Evolutionary conservation across 2,888 invertebrate genomes (phyloP).

Genomic region (Chymomyza procnemis): DNA sequence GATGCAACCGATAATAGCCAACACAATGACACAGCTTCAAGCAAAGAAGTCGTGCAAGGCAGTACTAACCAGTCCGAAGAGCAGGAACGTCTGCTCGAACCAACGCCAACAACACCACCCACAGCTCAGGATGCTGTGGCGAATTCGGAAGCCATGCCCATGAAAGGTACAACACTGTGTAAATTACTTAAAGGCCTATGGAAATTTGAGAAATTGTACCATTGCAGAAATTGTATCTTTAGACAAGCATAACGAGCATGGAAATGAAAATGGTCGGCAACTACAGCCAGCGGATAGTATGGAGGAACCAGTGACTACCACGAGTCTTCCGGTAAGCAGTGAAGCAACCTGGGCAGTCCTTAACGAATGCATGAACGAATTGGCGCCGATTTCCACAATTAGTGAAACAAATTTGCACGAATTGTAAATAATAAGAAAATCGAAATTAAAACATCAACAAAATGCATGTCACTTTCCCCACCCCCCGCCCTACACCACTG

Average conservation of each 20-base stretch:
- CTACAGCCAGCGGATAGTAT: neutral
- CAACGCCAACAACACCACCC: neutral
- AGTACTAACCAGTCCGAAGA: constrained; percentile 8
- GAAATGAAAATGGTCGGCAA: neutral
- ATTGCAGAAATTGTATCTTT: constrained; percentile 32
- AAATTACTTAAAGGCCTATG: constrained; percentile 42
- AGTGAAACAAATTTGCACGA: constrained; percentile 79
- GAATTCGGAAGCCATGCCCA: constrained; percentile 43
- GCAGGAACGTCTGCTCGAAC: neutral
- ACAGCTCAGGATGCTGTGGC: constrained; percentile 10
- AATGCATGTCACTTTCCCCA: no score
- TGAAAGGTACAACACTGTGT: constrained; percentile 46
- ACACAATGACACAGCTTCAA: neutral
- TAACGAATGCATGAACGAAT: constrained; percentile 52
- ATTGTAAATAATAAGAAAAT: constrained; percentile 31
- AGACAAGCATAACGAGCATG: constrained; percentile 19
- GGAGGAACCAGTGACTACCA: constrained; percentile 17
- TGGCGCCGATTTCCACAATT: constrained; percentile 80
- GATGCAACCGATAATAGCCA: constrained; percentile 5
- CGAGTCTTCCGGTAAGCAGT: constrained; percentile 79
- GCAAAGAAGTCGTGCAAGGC: constrained; percentile 1
- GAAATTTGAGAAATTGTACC: constrained; percentile 22
- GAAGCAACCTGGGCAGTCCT: constrained; percentile 14
- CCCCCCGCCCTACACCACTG: no score
- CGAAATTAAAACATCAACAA: constrained; percentile 1